phyloP scores from a whole-genome alignment of 2,797 vertebrate species.

The Cottoperca gobio region DNA sequence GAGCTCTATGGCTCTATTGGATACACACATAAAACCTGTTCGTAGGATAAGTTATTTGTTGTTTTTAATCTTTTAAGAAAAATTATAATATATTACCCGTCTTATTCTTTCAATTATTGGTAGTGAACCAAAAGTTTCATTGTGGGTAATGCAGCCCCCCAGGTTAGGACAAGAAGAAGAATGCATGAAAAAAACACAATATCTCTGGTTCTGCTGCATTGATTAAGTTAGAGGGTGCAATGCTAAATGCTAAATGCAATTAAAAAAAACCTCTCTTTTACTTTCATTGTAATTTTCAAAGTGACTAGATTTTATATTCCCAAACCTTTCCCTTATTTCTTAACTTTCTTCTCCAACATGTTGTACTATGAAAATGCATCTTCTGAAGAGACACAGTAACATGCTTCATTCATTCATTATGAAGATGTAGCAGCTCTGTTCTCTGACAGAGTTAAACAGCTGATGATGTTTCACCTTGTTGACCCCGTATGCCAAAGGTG shows the following conservation, averaged over 20 bases:
- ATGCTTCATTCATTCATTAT: neutral
- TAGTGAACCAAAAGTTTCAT: neutral
- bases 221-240: no score
- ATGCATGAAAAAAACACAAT: no score
- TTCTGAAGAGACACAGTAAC: neutral
- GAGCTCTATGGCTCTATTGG: neutral
- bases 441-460: neutral
- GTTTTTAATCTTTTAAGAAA: neutral
- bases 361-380: neutral
- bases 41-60: neutral
- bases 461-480: conserved; percentile 3
- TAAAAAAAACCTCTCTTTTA: neutral
- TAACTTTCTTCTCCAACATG: neutral
- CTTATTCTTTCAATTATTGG: neutral
- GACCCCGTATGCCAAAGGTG: conserved; percentile 6
- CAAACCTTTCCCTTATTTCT: neutral
- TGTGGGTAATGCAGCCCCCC: neutral
- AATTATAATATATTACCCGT: neutral
- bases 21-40: neutral
- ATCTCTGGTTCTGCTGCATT: neutral
- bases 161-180: no score
- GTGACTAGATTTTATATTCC: neutral
- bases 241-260: neutral
- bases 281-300: neutral
- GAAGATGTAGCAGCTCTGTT: neutral